Percentiles rank a stretch among this genome's conserved stretches.
These are phyloP conservation scores for Leucophenga montana DNA, from an alignment of 2,888 invertebrate species.

Conservation along the genomic window DNA sequence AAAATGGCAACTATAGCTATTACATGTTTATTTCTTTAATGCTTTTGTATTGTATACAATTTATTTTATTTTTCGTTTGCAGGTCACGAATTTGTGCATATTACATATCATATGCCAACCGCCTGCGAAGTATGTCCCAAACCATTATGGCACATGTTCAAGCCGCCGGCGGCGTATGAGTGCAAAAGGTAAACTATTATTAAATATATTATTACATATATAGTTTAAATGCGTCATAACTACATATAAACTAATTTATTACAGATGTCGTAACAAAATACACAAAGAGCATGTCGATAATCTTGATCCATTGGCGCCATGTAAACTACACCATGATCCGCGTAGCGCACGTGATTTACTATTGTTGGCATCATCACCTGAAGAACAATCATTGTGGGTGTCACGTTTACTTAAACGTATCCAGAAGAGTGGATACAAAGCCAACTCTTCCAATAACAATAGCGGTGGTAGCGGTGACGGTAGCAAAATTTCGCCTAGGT, in stretches of 20 bases:
- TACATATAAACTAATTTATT: conserved; percentile 2
- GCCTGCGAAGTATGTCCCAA: conserved; percentile 98
- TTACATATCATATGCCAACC: conserved; percentile 98
- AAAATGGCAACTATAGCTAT: too few relatives aligned
- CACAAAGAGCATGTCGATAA: conserved; percentile 96
- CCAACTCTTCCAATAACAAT: conserved; percentile 79
- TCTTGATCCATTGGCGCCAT: conserved; percentile 89
- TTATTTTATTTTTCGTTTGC: conserved; percentile 61
- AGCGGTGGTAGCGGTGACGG: conserved; percentile 75
- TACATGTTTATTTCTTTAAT: not conserved
- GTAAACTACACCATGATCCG: conserved; percentile 96
- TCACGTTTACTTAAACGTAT: conserved; percentile 91
- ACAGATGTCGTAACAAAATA: conserved; percentile 96
- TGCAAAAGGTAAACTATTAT: conserved; percentile 84
- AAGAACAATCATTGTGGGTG: conserved; percentile 96
- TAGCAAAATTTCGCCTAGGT: conserved; percentile 85
- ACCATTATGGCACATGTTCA: conserved; percentile 97
- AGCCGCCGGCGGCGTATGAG: conserved; percentile 97
- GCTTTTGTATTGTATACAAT: too few relatives aligned
- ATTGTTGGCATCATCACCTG: conserved; percentile 86
- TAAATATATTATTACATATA: too few relatives aligned
- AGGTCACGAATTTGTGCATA: conserved; percentile 95
- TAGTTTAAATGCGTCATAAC: conserved; percentile 9
- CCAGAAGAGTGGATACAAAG: conserved; percentile 93
- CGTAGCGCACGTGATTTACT: conserved; percentile 94